phyloP scores from a whole-genome alignment of 2,113 vertebrate species.

The Hucho hucho region DNA sequence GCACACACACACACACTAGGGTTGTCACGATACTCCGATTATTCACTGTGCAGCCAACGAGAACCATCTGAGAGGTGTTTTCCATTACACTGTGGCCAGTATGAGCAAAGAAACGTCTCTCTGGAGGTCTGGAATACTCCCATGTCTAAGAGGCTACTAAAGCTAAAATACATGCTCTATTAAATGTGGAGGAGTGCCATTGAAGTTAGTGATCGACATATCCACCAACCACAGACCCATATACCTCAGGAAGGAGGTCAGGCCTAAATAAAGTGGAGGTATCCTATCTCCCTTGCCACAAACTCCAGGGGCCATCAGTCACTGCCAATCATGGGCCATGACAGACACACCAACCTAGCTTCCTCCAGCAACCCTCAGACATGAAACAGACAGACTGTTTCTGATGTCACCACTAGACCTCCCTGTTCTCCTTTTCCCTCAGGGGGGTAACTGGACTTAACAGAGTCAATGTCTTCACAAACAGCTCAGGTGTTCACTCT shows the following conservation, averaged over 20 bases:
- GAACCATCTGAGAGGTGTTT: conserved; percentile 31
- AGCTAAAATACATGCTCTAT: conserved; percentile 12
- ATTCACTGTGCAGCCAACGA: conserved; percentile 14
- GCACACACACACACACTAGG: conserved; percentile 33
- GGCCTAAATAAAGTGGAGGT: conserved; percentile 53
- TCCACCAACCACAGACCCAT: conserved; percentile 19
- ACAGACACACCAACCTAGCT: conserved; percentile 55
- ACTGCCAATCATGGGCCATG: conserved; percentile 50
- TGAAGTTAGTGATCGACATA: conserved; percentile 41
- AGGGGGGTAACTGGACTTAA: conserved; percentile 77
- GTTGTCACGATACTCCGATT: no score
- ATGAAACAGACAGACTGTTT: conserved; percentile 63
- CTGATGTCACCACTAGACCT: conserved; percentile 25
- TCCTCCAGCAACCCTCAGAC: conserved; percentile 62
- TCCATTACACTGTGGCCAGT: conserved; percentile 44
- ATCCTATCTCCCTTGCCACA: background rate
- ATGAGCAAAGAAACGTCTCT: conserved; percentile 42
- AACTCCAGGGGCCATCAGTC: conserved; percentile 23
- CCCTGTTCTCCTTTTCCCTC: conserved; percentile 59
- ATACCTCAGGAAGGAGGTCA: conserved; percentile 57
- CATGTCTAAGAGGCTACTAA: conserved; percentile 47
- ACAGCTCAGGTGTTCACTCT: conserved; percentile 36
- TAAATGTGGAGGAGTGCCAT: conserved; percentile 14
- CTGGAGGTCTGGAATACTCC: conserved; percentile 38
- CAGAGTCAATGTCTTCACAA: conserved; percentile 58